These are phyloP conservation scores for Todiramphus saurophagus DNA, from an alignment of 2,113 vertebrate species.

Conservation along the genomic window DNA sequence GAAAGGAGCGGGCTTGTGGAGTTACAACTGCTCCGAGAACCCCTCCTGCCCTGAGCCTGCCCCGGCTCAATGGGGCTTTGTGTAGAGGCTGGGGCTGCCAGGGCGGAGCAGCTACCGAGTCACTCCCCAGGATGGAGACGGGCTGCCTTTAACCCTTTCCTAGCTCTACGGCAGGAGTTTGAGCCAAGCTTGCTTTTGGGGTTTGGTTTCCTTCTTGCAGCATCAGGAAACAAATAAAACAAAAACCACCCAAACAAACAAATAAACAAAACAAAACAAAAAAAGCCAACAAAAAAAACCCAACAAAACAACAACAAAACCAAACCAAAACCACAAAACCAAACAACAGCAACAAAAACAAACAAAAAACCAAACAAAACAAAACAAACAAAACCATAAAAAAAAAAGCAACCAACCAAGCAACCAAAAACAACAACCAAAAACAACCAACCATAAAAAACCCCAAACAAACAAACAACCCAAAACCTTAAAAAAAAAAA, in stretches of 20 bases:
- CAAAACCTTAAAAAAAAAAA: neutral
- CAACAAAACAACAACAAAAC: no score
- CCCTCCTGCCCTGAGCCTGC: conserved; percentile 43
- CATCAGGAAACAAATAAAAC: neutral
- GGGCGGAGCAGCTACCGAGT: neutral
- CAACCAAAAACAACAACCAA: neutral
- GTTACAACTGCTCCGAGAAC: conserved; percentile 24
- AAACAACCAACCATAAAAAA: neutral
- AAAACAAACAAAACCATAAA: no score
- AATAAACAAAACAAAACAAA: no score
- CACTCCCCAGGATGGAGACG: neutral
- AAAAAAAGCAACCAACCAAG: no score
- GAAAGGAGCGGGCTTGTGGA: conserved; percentile 35
- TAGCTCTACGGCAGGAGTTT: neutral
- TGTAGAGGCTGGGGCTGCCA: neutral
- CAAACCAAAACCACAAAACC: neutral
- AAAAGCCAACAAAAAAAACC: no score
- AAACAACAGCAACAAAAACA: neutral
- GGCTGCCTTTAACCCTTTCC: conserved; percentile 39
- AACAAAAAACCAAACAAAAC: neutral
- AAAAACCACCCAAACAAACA: neutral
- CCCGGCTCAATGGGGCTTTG: conserved; percentile 43
- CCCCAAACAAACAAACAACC: neutral
- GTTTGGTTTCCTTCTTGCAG: neutral
- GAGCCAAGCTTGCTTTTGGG: neutral